Conservation (phyloP, 2,888 invertebrate genomes). For the Amorpha juglandis region DNA sequence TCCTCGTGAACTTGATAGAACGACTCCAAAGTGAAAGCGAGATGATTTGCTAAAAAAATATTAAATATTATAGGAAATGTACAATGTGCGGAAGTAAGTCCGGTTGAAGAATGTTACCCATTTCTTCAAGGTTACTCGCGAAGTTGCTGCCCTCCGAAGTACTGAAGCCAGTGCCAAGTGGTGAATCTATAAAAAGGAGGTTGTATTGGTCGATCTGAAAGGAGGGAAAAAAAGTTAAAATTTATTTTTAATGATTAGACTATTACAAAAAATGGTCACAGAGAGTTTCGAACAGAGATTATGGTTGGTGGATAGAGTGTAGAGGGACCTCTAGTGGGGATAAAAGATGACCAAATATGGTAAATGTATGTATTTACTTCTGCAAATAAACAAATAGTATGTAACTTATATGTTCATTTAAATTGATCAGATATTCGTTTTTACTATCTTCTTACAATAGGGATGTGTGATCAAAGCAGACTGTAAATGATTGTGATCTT, state of each 20-base stretch:
- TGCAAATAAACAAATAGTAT: too few relatives aligned
- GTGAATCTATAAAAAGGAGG: conserved; percentile 94
- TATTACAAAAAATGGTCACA: neutral
- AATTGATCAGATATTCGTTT: too few relatives aligned
- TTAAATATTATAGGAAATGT: neutral
- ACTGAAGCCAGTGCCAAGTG: conserved; percentile 94
- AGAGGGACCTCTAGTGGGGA: too few relatives aligned
- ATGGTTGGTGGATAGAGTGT: too few relatives aligned
- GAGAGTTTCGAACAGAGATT: neutral
- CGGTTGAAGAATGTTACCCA: conserved; percentile 42
- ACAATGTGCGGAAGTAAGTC: neutral
- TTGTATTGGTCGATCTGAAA: conserved; percentile 88
- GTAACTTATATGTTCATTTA: too few relatives aligned
- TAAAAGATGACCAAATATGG: too few relatives aligned
- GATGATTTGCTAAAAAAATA: conserved; percentile 85
- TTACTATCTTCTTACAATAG: too few relatives aligned
- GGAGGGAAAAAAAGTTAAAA: neutral
- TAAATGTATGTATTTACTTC: too few relatives aligned
- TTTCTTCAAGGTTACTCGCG: conserved; percentile 81
- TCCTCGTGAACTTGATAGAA: conserved; percentile 87
- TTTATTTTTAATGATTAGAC: neutral
- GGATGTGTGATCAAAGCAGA: too few relatives aligned
- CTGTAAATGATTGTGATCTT: conserved; percentile 31
- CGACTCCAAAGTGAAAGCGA: conserved; percentile 86
- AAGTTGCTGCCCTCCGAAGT: conserved; percentile 72